Conservation (phyloP, 2,888 invertebrate genomes). For the Parnassius apollo region DNA sequence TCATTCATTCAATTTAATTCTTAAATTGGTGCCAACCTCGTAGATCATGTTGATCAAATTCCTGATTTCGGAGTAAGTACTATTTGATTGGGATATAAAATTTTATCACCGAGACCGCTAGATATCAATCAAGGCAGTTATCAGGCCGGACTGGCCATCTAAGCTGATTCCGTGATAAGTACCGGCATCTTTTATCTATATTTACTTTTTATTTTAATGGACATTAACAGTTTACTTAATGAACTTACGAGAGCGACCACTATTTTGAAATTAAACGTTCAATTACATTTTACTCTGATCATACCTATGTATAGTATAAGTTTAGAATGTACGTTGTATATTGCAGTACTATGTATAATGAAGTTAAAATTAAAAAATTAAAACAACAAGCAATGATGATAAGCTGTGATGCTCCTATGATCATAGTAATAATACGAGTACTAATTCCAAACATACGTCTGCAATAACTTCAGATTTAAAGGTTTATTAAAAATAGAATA, state of each 20-base stretch:
- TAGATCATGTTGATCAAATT: conserved; percentile 16
- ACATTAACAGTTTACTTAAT: conserved; percentile 38
- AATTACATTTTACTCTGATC: too few species aligned
- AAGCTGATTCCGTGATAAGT: conserved; percentile 44
- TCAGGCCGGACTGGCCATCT: conserved; percentile 46
- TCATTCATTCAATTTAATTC: conserved; percentile 29
- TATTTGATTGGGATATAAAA: conserved; percentile 76
- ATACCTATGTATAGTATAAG: too few species aligned
- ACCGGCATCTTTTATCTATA: conserved; percentile 54
- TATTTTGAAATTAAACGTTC: background rate
- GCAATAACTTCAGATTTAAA: too few species aligned
- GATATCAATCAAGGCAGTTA: conserved; percentile 60
- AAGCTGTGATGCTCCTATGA: too few species aligned
- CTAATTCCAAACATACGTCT: too few species aligned
- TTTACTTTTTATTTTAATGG: conserved; percentile 37
- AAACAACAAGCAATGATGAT: too few species aligned
- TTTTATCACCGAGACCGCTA: conserved; percentile 59
- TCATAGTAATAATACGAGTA: too few species aligned
- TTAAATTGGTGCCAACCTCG: conserved; percentile 16
- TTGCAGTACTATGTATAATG: too few species aligned
- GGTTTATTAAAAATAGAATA: too few species aligned
- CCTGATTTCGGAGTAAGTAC: conserved; percentile 52
- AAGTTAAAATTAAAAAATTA: too few species aligned
- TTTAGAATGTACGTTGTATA: too few species aligned
- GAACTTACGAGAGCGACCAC: background rate